Evolutionary conservation across 1,140 invertebrate genomes (phyloP), one percentile per base, ranked within the genome.

Genomic region (Rhagoletis pomonella): DNA sequence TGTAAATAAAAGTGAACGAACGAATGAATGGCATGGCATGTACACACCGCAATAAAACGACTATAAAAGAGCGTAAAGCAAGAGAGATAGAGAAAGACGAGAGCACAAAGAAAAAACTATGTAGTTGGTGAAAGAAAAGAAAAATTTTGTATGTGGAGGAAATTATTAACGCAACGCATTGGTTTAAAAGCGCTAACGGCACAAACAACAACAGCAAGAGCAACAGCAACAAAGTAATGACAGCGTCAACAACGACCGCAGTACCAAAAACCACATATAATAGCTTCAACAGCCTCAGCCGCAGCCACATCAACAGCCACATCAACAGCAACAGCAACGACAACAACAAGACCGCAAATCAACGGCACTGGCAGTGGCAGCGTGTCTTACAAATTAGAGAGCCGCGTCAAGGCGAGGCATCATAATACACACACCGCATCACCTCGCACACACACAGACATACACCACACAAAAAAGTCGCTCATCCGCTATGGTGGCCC

Each of bases 101-200:
- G 12, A n/a, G 60, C 17, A 62, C 58, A 12, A 6, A 14, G 12
- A 62, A 17, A 62, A 62, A 62, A 62, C 12, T 62, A 7, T 59
- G 58, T 7, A 59, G 6, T 6, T 59, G 17, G 29, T 17, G 64
- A 19, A 55, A 29, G n/a, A 81, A 55, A 81, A 81, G 50, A 42
- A n/a, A 81, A 50, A 81, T 19, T 55, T 50, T 81, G 17, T 55
- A 81, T 58, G 4, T 19, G 73, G 29, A 81, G 73, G 73, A 81
- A 81, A 81, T 81, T 81, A 81, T 81, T 81, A 58, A n/a, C 47
- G 73, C 44, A 50, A 81, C 73, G 73, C 73, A 81, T 81, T 81
- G 73, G 73, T 44, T 81, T 19, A 50, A 81, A 81, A 81, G 44
- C 50, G 42, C 29, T 19, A 69, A 69, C 0, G 42, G 47, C 73